Evolutionary conservation across 1,140 invertebrate species (phyloP).

Genomic region (Chironomus tepperi): DNA sequence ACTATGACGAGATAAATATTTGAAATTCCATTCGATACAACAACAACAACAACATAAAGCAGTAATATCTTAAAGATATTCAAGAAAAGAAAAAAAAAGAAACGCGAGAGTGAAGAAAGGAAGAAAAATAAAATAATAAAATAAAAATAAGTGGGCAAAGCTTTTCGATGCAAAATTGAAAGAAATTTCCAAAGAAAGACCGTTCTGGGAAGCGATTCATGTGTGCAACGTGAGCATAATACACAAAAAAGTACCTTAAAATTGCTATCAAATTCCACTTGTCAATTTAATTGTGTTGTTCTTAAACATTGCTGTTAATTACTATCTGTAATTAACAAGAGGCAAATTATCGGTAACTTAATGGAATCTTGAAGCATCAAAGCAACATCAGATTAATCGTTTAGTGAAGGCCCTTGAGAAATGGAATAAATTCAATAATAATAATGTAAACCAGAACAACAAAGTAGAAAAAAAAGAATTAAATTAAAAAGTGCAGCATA

Average conservation of each 20-base stretch:
- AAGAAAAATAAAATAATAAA: no score
- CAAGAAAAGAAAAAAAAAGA: background rate
- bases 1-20: background rate
- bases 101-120: background rate
- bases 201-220: background rate
- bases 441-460: background rate
- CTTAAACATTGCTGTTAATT: background rate
- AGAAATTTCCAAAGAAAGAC: background rate
- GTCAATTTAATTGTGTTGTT: constrained; percentile 2
- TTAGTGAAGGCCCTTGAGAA: background rate
- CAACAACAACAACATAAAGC: background rate
- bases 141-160: constrained; percentile 17
- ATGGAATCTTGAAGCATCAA: background rate
- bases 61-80: background rate
- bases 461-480: background rate
- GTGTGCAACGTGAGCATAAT: background rate
- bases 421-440: background rate
- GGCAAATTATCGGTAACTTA: background rate
- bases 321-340: background rate
- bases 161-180: background rate
- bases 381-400: no score
- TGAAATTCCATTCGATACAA: constrained; percentile 19
- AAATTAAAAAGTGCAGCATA: background rate
- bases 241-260: background rate
- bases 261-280: no score